phyloP scores from a whole-genome alignment of 2,113 vertebrate species.

The Peromyscus californicus region DNA sequence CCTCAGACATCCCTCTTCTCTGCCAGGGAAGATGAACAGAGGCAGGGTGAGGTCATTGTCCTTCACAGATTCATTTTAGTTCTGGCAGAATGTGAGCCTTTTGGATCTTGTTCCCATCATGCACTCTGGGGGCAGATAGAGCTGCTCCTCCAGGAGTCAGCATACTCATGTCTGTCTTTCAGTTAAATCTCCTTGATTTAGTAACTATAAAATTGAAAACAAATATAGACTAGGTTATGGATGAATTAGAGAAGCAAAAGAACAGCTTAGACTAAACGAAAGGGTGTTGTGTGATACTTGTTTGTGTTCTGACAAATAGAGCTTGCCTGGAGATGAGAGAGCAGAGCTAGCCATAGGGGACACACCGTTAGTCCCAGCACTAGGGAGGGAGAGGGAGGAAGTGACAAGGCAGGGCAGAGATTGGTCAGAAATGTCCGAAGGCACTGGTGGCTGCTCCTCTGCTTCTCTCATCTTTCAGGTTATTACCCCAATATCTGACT shows the following conservation, averaged over 20 bases:
- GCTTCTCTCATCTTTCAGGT: too few relatives aligned
- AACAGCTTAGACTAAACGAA: background rate
- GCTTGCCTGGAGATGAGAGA: too few relatives aligned
- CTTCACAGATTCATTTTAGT: conserved; percentile 60
- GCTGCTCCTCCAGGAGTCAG: conserved; percentile 56
- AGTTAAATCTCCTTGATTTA: conserved; percentile 81
- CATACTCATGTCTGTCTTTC: conserved; percentile 72
- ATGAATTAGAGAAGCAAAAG: conserved; percentile 53
- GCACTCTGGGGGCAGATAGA: conserved; percentile 59
- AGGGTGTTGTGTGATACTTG: background rate
- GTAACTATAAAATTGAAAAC: conserved; percentile 77
- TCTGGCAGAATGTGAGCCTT: conserved; percentile 21
- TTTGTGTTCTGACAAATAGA: too few relatives aligned
- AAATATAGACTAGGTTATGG: conserved; percentile 59
- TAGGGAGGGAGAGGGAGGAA: too few relatives aligned
- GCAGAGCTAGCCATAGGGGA: too few relatives aligned
- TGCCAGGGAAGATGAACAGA: conserved; percentile 61
- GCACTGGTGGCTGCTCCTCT: too few relatives aligned
- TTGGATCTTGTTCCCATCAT: conserved; percentile 54
- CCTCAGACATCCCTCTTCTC: conserved; percentile 61
- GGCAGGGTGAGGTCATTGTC: conserved; percentile 18
- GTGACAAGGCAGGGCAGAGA: too few relatives aligned
- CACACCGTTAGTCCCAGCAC: too few relatives aligned
- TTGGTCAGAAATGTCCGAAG: too few relatives aligned
- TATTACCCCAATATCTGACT: too few relatives aligned